Evolutionary conservation across 2,888 invertebrate species (phyloP).

Genomic region (Xestia sexstrigata): DNA sequence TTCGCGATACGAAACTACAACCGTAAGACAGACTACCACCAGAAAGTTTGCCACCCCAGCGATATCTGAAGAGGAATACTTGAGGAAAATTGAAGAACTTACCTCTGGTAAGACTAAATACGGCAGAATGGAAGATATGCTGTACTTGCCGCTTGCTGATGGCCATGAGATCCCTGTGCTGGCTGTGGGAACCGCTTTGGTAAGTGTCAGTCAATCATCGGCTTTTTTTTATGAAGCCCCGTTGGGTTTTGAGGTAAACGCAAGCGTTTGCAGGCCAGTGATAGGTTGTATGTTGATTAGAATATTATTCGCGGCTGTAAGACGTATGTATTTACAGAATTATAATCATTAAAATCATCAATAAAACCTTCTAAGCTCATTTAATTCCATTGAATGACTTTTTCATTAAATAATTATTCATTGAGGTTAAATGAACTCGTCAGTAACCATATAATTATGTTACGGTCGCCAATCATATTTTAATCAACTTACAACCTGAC

Average conservation of each 20-base stretch:
- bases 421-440: too few species aligned
- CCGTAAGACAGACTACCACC: accelerated
- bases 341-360: too few species aligned
- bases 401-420: too few species aligned
- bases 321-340: too few species aligned
- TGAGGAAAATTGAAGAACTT: slow-evolving; percentile 73
- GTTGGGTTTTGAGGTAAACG: not conserved
- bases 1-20: slow-evolving; percentile 1
- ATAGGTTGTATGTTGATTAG: too few species aligned
- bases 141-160: slow-evolving; percentile 71
- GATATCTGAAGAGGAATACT: slow-evolving; percentile 67
- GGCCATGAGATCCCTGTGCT: slow-evolving; percentile 78
- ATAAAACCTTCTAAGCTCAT: too few species aligned
- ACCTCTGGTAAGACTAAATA: slow-evolving; percentile 69
- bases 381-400: too few species aligned
- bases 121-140: slow-evolving; percentile 69
- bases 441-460: too few species aligned
- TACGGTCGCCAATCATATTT: too few species aligned
- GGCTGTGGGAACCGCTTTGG: slow-evolving; percentile 82
- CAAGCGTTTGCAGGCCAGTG: too few species aligned
- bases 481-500: too few species aligned
- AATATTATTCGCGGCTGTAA: too few species aligned
- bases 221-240: not conserved
- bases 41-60: not conserved
- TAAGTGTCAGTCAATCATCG: slow-evolving; percentile 62